These are phyloP conservation scores for Patella caerulea DNA, from an alignment of 2,888 invertebrate genomes.

Conservation along the genomic window DNA sequence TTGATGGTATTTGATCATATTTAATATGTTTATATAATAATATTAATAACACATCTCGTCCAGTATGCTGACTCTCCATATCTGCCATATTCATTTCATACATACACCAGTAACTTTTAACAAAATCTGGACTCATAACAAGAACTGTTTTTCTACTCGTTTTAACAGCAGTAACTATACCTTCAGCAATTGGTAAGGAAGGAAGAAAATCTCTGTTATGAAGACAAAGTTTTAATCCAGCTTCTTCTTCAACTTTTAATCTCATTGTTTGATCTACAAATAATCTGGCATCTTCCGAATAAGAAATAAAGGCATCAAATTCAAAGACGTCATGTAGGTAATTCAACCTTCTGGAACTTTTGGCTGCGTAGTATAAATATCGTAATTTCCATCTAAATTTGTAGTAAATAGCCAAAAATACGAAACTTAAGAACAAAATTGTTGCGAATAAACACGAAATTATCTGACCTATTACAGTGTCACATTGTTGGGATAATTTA, in stretches of 20 bases:
- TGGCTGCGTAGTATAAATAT: constrained; percentile 23
- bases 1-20: no score
- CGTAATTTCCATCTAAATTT: constrained; percentile 21
- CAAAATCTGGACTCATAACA: neutral
- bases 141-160: constrained; percentile 24
- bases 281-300: constrained; percentile 20
- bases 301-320: constrained; percentile 25
- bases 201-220: constrained; percentile 29
- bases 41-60: constrained; percentile 28
- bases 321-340: constrained; percentile 8
- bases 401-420: constrained; percentile 14
- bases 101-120: neutral
- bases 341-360: no score
- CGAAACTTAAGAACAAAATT: neutral
- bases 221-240: constrained; percentile 16
- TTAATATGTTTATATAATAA: constrained; percentile 27
- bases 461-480: no score
- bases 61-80: constrained; percentile 26
- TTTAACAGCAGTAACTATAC: constrained; percentile 26
- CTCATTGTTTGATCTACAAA: constrained; percentile 19
- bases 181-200: constrained; percentile 19
- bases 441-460: neutral
- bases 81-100: constrained; percentile 27
- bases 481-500: no score
- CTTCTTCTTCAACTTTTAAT: constrained; percentile 17